Percentiles rank a stretch among this genome's conserved stretches.
phyloP scores from a whole-genome alignment of 2,888 invertebrate species.

The Melanostoma scalare region DNA sequence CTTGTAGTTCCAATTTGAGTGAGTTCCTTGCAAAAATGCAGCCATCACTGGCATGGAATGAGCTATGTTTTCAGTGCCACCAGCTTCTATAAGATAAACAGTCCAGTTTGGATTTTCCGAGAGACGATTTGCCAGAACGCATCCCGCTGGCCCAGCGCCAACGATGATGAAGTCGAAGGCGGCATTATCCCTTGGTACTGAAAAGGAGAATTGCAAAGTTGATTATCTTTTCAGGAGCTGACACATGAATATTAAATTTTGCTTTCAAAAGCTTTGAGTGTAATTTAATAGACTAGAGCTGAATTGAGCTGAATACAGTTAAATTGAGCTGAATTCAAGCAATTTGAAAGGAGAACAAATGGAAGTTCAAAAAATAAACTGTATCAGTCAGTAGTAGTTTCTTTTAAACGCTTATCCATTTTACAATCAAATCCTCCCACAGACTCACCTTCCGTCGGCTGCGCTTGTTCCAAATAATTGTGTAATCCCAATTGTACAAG shows the following conservation, averaged over 20 bases:
- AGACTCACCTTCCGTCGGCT: conserved; percentile 45
- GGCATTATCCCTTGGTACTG: conserved; percentile 86
- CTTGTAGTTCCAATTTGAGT: conserved; percentile 88
- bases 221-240: too few relatives aligned
- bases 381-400: too few relatives aligned
- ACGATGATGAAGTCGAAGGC: conserved; percentile 92
- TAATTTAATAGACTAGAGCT: too few relatives aligned
- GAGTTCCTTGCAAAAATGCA: conserved; percentile 79
- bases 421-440: background rate
- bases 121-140: conserved; percentile 81
- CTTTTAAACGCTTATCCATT: too few relatives aligned
- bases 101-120: conserved; percentile 82
- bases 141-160: conserved; percentile 92
- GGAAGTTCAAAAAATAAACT: too few relatives aligned
- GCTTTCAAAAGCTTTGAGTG: too few relatives aligned
- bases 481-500: conserved; percentile 55
- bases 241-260: too few relatives aligned
- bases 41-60: conserved; percentile 79
- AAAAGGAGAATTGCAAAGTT: conserved; percentile 82
- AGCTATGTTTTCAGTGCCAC: conserved; percentile 81
- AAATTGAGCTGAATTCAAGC: too few relatives aligned
- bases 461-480: conserved; percentile 54
- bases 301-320: too few relatives aligned
- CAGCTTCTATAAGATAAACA: conserved; percentile 83
- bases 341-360: too few relatives aligned